These are phyloP conservation scores for Lemur catta DNA, from an alignment of 2,797 vertebrate genomes.

Conservation along the genomic window DNA sequence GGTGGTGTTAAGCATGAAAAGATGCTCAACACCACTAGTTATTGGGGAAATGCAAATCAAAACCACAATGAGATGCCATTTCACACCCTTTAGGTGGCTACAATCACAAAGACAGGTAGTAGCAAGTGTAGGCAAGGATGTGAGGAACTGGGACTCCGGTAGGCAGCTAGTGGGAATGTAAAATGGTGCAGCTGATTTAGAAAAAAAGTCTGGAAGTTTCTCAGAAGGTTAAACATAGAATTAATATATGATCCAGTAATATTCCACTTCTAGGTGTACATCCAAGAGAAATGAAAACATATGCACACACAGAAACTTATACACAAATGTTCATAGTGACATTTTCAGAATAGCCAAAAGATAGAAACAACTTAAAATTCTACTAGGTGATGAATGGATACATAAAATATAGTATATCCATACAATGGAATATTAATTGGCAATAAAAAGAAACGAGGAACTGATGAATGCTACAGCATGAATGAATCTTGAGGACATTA, in stretches of 20 bases:
- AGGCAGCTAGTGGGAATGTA: neutral
- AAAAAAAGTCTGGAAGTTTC: neutral
- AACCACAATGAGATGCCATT: neutral
- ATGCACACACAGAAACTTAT: neutral
- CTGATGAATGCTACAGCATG: fast-evolving
- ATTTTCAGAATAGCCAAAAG: neutral
- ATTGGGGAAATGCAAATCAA: neutral
- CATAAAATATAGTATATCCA: neutral
- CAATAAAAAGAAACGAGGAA: neutral
- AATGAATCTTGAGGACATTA: neutral
- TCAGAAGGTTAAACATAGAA: neutral
- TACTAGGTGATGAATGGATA: neutral
- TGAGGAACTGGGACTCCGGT: neutral
- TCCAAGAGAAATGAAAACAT: neutral
- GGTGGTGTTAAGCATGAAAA: neutral
- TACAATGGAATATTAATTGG: neutral
- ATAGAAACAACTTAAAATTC: neutral
- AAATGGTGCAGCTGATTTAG: neutral
- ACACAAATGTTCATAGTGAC: neutral
- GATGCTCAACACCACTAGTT: neutral
- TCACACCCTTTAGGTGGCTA: neutral
- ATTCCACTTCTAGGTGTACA: neutral
- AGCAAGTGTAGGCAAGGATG: neutral
- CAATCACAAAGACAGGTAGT: neutral
- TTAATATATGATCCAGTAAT: neutral